Percentiles rank a stretch among this genome's conserved stretches.
Evolutionary conservation across 2,797 vertebrate species (phyloP).

Genomic region (Erpetoichthys calabaricus): DNA sequence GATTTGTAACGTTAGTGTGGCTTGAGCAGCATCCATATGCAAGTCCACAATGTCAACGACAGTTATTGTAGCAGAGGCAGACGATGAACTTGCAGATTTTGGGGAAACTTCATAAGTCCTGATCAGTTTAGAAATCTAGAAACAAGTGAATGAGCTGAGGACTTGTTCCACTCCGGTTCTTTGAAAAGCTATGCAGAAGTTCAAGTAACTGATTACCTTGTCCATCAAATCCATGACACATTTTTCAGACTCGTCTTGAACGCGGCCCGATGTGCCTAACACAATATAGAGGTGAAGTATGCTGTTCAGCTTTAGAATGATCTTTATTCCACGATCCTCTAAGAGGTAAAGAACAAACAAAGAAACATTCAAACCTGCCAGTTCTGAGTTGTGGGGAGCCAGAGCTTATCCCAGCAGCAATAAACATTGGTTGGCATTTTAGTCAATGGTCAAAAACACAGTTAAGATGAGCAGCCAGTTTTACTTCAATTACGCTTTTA

Average conservation of each 20-base stretch:
- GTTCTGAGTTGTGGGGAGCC: no score
- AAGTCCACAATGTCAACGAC: slow-evolving; percentile 16
- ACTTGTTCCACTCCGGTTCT: no score
- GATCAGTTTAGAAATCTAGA: slow-evolving; percentile 24
- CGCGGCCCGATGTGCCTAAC: slow-evolving; percentile 46
- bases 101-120: slow-evolving; percentile 38
- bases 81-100: slow-evolving; percentile 38
- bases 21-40: slow-evolving; percentile 12
- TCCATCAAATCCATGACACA: slow-evolving; percentile 34
- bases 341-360: not conserved
- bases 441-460: no score
- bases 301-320: slow-evolving; percentile 28
- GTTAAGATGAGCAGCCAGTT: no score
- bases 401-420: no score
- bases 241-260: slow-evolving; percentile 17
- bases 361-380: no score
- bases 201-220: slow-evolving; percentile 28
- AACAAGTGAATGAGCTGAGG: not conserved
- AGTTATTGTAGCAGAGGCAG: slow-evolving; percentile 24
- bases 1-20: slow-evolving; percentile 14
- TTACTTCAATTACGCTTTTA: no score
- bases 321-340: slow-evolving; percentile 26
- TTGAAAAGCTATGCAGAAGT: no score
- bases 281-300: slow-evolving; percentile 52
- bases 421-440: no score